A percentile compares a stretch with the other conserved stretches of the same genome.
phyloP scores from a whole-genome alignment of 2,797 vertebrate species.

The Sebastiscus albofasciatus region DNA sequence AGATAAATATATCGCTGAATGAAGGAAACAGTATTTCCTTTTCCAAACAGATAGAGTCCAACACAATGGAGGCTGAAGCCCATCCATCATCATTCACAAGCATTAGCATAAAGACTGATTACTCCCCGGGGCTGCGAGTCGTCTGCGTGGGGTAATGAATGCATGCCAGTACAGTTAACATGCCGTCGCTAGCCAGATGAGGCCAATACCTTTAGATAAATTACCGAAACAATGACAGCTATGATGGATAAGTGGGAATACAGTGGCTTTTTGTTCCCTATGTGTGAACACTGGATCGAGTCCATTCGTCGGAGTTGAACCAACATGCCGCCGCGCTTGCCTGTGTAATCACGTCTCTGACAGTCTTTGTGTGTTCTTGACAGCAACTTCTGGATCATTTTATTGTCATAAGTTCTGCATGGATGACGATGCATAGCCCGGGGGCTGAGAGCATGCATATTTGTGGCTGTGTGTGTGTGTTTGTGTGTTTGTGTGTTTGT shows the following conservation, averaged over 20 bases:
- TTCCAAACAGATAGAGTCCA: constrained; percentile 30
- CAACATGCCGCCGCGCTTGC: constrained; percentile 38
- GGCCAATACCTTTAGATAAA: constrained; percentile 72
- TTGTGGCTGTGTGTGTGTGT: constrained; percentile 11
- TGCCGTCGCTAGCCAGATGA: constrained; percentile 68
- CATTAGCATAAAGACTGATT: constrained; percentile 76
- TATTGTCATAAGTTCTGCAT: constrained; percentile 69
- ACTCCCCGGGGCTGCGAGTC: constrained; percentile 54
- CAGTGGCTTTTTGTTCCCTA: constrained; percentile 58
- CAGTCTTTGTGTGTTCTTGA: constrained; percentile 54
- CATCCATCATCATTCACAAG: constrained; percentile 68
- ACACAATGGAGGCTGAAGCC: constrained; percentile 57
- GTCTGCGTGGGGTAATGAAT: constrained; percentile 61
- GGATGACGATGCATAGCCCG: constrained; percentile 48
- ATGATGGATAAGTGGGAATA: constrained; percentile 61
- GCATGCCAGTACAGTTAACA: constrained; percentile 75
- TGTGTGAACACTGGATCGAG: constrained; percentile 52
- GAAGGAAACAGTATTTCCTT: constrained; percentile 36
- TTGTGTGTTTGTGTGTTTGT: not conserved
- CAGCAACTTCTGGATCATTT: constrained; percentile 68
- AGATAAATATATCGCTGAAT: constrained; percentile 29
- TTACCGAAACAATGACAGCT: constrained; percentile 50
- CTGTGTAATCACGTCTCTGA: constrained; percentile 49
- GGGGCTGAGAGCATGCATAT: constrained; percentile 47
- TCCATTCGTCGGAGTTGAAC: constrained; percentile 39